Evolutionary conservation across 1,140 invertebrate genomes (phyloP).

Genomic region (Tetragnatha versicolor): DNA sequence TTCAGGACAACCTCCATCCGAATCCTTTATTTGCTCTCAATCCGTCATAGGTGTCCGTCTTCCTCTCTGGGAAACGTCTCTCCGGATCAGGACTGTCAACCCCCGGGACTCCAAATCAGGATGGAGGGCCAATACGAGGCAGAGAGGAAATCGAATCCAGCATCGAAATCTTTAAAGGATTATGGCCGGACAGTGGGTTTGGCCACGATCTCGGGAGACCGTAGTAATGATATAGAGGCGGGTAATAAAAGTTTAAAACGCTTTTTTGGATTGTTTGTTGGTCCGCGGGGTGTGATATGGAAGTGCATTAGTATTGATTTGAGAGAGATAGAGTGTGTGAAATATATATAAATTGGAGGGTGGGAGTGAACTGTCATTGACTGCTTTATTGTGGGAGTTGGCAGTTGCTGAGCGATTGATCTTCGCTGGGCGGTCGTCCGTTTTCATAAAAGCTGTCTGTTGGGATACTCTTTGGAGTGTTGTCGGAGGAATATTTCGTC

Average conservation of each 20-base stretch:
- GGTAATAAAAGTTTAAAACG: slow-evolving; percentile 26
- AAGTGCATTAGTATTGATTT: neutral
- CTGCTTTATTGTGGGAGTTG: too few relatives aligned
- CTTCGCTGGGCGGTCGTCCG: too few relatives aligned
- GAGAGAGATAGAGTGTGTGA: too few relatives aligned
- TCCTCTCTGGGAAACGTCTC: neutral
- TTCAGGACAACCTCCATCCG: neutral
- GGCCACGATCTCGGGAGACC: neutral
- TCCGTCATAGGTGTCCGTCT: neutral
- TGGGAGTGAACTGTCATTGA: too few relatives aligned
- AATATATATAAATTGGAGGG: too few relatives aligned
- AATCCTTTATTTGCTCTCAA: neutral
- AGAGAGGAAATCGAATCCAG: slow-evolving; percentile 27
- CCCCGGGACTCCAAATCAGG: slow-evolving; percentile 26
- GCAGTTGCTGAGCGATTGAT: too few relatives aligned
- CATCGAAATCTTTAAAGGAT: slow-evolving; percentile 38
- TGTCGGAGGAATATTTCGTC: too few relatives aligned
- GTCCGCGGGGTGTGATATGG: slow-evolving; percentile 8
- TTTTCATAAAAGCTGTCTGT: too few relatives aligned
- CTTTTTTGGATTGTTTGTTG: neutral
- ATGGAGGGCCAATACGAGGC: slow-evolving; percentile 42
- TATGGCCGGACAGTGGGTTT: neutral
- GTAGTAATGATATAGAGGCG: neutral
- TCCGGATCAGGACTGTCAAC: slow-evolving; percentile 30
- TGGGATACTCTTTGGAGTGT: too few relatives aligned